A percentile compares a stretch with the other conserved stretches of the same genome.
phyloP scores from a whole-genome alignment of 1,140 invertebrate genomes.

The Goniozus legneri region DNA sequence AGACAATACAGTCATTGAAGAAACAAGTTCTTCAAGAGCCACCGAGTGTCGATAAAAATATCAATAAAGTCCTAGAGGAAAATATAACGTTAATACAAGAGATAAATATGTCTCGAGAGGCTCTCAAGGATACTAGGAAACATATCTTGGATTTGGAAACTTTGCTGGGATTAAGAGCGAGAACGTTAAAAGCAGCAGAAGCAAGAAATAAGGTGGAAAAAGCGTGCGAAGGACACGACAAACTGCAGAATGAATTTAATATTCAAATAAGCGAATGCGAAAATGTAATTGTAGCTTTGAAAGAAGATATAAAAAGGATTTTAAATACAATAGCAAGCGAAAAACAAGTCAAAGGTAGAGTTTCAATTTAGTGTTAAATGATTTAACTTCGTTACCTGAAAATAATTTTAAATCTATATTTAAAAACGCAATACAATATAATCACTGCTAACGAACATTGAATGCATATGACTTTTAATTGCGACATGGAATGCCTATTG shows the following conservation, averaged over 20 bases:
- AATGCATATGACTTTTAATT: too few species aligned
- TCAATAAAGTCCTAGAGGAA: constrained; percentile 61
- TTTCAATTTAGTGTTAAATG: too few species aligned
- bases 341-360: too few species aligned
- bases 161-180: constrained; percentile 61
- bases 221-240: constrained; percentile 60
- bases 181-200: constrained; percentile 56
- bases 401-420: too few species aligned
- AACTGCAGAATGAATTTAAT: constrained; percentile 55
- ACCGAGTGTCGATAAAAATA: constrained; percentile 43
- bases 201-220: constrained; percentile 59
- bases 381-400: too few species aligned
- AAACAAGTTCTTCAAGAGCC: constrained; percentile 56
- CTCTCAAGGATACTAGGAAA: constrained; percentile 63
- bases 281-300: constrained; percentile 27
- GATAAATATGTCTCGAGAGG: constrained; percentile 67
- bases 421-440: too few species aligned
- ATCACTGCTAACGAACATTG: too few species aligned
- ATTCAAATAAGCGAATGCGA: constrained; percentile 38
- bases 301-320: constrained; percentile 32
- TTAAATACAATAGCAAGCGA: constrained; percentile 11
- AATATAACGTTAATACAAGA: constrained; percentile 73
- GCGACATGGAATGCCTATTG: too few species aligned
- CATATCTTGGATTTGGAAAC: constrained; percentile 68
- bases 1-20: constrained; percentile 63